A percentile compares a stretch with the other conserved stretches of the same genome.
Evolutionary conservation across 2,113 vertebrate species (phyloP).

Genomic region (Lampris megalopsis): DNA sequence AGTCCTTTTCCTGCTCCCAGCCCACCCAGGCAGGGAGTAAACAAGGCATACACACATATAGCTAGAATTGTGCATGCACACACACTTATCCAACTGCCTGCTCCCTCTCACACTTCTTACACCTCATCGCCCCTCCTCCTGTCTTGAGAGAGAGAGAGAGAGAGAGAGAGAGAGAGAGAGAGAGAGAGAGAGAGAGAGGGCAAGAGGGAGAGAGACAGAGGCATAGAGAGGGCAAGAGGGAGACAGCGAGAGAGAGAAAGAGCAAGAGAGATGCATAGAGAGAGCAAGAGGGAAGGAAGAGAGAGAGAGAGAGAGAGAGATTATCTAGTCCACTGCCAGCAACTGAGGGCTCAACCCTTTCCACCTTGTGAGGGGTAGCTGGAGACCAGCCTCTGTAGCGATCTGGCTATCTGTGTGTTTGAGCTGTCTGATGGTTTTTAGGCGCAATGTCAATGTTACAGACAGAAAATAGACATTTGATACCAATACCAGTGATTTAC

Average conservation of each 20-base stretch:
- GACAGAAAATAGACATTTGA: no score
- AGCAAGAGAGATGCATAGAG: neutral
- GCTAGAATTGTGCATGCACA: slow-evolving; percentile 16
- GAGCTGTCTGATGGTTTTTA: no score
- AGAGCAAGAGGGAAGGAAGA: no score
- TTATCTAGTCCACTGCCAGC: no score
- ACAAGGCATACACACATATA: slow-evolving; percentile 28
- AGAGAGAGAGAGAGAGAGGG: neutral
- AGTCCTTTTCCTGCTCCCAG: slow-evolving; percentile 37
- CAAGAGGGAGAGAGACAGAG: slow-evolving; percentile 17
- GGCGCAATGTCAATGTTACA: no score
- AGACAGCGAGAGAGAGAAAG: neutral
- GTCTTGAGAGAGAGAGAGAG: slow-evolving; percentile 39
- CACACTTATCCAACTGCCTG: neutral
- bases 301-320: no score
- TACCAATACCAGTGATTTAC: no score
- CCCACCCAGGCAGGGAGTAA: slow-evolving; percentile 51
- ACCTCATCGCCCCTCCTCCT: slow-evolving; percentile 14
- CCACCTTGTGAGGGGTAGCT: no score
- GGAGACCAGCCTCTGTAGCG: no score
- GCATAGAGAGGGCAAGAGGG: slow-evolving; percentile 22
- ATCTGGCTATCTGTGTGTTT: no score
- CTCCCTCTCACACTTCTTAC: slow-evolving; percentile 35
- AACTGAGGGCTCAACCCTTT: no score
- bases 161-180: slow-evolving; percentile 19